These are phyloP conservation scores for Uropsilus gracilis DNA, from an alignment of 2,113 vertebrate species.

Conservation along the genomic window DNA sequence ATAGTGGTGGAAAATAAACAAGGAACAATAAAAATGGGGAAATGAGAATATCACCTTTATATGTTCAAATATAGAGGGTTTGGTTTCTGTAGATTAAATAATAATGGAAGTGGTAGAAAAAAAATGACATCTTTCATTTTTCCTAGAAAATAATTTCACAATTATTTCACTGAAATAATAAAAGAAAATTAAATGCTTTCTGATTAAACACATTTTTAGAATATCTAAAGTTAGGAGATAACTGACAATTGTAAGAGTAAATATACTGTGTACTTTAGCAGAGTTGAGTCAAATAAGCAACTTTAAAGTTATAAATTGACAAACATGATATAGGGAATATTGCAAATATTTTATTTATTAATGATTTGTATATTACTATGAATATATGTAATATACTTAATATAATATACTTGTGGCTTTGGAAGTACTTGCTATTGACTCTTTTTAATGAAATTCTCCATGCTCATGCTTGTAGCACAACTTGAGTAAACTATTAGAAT, in stretches of 20 bases:
- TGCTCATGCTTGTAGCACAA: neutral
- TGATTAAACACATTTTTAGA: neutral
- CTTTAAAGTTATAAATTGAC: neutral
- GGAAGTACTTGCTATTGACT: neutral
- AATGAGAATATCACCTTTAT: neutral
- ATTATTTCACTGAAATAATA: neutral
- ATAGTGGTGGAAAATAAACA: no score
- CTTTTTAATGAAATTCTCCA: neutral
- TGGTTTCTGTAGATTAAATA: neutral
- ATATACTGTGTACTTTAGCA: neutral
- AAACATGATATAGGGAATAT: neutral
- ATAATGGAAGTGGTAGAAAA: neutral
- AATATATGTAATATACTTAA: no score
- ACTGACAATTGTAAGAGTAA: neutral
- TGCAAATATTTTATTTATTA: no score
- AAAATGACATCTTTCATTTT: neutral
- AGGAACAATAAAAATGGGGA: neutral
- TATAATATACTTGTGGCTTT: neutral
- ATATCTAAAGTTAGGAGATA: neutral
- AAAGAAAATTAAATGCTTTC: neutral
- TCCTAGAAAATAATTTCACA: neutral
- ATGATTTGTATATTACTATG: no score
- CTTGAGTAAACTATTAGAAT: neutral
- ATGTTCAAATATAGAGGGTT: neutral
- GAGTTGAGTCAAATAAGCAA: neutral